These are phyloP conservation scores for Ahaetulla prasina DNA, from an alignment of 2,113 vertebrate species.

Conservation along the genomic window DNA sequence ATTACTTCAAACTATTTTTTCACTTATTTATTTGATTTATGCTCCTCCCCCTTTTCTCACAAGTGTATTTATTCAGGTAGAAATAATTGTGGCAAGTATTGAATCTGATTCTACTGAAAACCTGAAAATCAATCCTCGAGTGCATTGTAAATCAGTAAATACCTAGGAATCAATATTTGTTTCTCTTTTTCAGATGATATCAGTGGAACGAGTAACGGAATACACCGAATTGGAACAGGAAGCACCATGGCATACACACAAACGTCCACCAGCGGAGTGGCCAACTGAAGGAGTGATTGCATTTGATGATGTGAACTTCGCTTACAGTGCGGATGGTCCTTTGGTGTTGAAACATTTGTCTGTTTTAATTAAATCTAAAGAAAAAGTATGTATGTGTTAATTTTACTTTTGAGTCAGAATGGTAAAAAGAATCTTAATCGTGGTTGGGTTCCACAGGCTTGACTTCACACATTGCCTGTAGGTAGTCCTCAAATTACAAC, in stretches of 20 bases:
- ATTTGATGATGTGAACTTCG: slow-evolving; percentile 89
- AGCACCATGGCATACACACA: slow-evolving; percentile 85
- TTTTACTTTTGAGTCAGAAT: neutral
- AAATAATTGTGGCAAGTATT: neutral
- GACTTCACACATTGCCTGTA: neutral
- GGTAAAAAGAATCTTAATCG: neutral
- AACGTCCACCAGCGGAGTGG: slow-evolving; percentile 79
- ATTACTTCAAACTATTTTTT: neutral
- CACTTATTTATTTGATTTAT: neutral
- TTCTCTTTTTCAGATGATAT: slow-evolving; percentile 83
- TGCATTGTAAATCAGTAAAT: neutral
- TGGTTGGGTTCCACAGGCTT: neutral
- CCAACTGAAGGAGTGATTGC: slow-evolving; percentile 80
- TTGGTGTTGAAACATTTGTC: slow-evolving; percentile 85
- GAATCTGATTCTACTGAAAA: neutral
- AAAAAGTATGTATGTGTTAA: slow-evolving; percentile 77
- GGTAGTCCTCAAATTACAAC: neutral
- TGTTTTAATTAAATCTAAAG: slow-evolving; percentile 79
- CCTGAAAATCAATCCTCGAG: neutral
- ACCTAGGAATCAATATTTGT: neutral
- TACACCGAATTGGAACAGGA: slow-evolving; percentile 92
- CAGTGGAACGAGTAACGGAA: slow-evolving; percentile 90
- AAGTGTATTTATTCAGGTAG: neutral
- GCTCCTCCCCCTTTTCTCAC: neutral
- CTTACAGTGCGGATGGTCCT: slow-evolving; percentile 80